Conservation (phyloP, 1,140 invertebrate species). For the Drosophila guanche region DNA sequence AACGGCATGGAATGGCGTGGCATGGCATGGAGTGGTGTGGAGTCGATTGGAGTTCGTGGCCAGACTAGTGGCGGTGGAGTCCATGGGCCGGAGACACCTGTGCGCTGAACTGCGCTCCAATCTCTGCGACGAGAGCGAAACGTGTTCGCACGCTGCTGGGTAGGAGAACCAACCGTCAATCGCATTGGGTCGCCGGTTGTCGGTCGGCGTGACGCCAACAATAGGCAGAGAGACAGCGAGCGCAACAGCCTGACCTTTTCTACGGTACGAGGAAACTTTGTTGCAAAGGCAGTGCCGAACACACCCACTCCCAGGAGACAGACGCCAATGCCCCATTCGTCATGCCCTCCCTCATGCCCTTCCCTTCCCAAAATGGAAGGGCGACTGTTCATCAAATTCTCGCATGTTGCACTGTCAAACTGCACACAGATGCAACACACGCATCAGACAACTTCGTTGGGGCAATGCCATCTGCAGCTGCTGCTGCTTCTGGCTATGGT, state of each 20-base stretch:
- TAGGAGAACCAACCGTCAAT: background rate
- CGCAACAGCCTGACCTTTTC: constrained; percentile 64
- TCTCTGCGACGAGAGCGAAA: constrained; percentile 44
- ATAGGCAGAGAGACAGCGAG: constrained; percentile 51
- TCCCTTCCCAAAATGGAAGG: constrained; percentile 6
- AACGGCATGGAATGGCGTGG: constrained; percentile 8
- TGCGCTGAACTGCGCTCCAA: constrained; percentile 43
- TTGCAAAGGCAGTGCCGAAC: background rate
- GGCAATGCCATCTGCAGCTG: constrained; percentile 68
- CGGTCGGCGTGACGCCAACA: constrained; percentile 63
- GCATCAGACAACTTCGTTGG: constrained; percentile 31
- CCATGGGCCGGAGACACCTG: constrained; percentile 59
- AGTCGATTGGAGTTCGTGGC: background rate
- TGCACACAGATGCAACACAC: constrained; percentile 65
- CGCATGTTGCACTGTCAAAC: constrained; percentile 81
- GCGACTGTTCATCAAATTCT: constrained; percentile 74
- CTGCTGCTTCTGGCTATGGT: constrained; percentile 26
- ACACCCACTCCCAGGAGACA: no score
- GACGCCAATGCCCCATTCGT: no score
- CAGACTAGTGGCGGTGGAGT: constrained; percentile 6
- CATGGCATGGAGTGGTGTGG: background rate
- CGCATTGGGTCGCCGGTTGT: background rate
- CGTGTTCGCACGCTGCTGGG: constrained; percentile 67
- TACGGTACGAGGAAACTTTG: constrained; percentile 2
- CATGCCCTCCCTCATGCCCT: no score